Evolutionary conservation across 2,888 invertebrate genomes (phyloP).

Genomic region (Euspilapteryx auroguttella): DNA sequence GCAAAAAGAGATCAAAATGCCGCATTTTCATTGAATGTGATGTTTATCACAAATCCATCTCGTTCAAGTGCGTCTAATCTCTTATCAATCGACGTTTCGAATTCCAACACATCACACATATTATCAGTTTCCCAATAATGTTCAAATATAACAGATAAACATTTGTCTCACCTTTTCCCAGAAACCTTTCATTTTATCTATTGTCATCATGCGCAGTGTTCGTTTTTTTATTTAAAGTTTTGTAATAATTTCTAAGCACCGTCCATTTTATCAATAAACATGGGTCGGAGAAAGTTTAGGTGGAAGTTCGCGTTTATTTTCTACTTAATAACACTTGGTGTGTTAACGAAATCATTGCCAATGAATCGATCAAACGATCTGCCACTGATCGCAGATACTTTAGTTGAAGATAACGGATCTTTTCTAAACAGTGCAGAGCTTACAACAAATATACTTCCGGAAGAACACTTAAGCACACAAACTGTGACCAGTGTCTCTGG

Average conservation of each 20-base stretch:
- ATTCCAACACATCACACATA: too few relatives aligned
- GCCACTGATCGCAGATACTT: constrained; percentile 1
- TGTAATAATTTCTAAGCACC: too few relatives aligned
- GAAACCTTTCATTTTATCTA: not conserved
- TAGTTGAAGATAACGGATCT: not conserved
- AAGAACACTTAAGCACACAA: not conserved
- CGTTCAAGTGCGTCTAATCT: too few relatives aligned
- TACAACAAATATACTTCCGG: not conserved
- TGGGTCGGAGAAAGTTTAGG: constrained; percentile 26
- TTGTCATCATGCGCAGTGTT: not conserved
- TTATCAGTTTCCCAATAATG: too few relatives aligned
- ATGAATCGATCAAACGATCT: constrained; percentile 1
- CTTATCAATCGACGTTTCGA: too few relatives aligned
- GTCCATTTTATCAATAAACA: constrained; percentile 18
- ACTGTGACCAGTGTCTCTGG: too few relatives aligned
- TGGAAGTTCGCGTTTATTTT: constrained; percentile 20
- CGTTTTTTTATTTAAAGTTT: too few relatives aligned
- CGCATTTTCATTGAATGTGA: too few relatives aligned
- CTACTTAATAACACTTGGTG: constrained; percentile 16
- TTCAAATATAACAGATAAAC: too few relatives aligned
- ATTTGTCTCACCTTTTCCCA: too few relatives aligned
- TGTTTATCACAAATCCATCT: too few relatives aligned
- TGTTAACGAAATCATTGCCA: constrained; percentile 21
- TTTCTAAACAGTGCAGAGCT: not conserved
- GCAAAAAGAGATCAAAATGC: too few relatives aligned